Evolutionary conservation across 2,797 vertebrate species (phyloP), one percentile per base, ranked within the genome.

Genomic region (Periparus ater): DNA sequence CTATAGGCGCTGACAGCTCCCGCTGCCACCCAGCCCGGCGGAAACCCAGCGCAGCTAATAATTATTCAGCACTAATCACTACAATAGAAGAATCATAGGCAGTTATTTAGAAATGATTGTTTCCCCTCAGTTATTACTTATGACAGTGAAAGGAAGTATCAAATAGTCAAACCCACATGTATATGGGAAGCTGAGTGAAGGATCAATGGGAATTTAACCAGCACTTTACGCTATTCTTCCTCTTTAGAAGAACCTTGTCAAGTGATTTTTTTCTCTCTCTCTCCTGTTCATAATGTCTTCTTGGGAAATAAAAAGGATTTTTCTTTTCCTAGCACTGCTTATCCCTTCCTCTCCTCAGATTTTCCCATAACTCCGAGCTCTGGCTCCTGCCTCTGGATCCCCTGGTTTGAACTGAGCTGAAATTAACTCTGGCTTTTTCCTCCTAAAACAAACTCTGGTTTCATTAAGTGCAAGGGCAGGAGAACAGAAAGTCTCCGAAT

Each of bases 51-150:
- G 45, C 86, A 96, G 95, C 89, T 97, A 72, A 92, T 97, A 96
- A 97, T 98, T 97, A 98, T 97, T 91, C 93, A 94, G 83, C 94
- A 70, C 97, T 98, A 97, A 98, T 98, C 96, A 96, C 55, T 81
- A 93, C 96, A 97, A 93, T 95, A 96, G 96, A 93, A 85, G 95
- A 92, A 95, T 95, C 93, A 93, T 44, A 97, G 96, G 93, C 97
- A 85, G 70, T 96, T 97, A 97, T 97, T 98, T 97, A 89, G 96
- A 95, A 97, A 96, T 96, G 96, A 98, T 97, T 77, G 78, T 96
- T 97, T 98, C 91, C 92, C 87, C 95, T 97, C 97, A 71, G 61
- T 97, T 98, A 96, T 93, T 96, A 89, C 96, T 93, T 91, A 51
- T 86, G 96, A 97, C 95, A 96, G 95, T 60, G 83, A 91, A 96